Base-by-base conservation (phyloP, 2,113 vertebrate species). In the Melozone crissalis region DNA sequence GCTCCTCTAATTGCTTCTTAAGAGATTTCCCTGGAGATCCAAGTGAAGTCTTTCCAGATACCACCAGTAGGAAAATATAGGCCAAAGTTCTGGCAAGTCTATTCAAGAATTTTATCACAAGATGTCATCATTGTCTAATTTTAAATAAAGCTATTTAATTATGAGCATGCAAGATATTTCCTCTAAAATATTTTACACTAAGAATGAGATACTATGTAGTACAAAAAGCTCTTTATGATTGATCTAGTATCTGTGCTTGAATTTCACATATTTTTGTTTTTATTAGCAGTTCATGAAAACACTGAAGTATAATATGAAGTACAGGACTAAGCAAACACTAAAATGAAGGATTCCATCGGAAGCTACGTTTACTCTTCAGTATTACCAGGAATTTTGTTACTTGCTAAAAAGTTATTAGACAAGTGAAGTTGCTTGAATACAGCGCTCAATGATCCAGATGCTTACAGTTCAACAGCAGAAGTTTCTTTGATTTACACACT, bases 291-390 rank as follows among this genome's bases (percentile, higher is more conserved):
- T 66, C 76, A 92, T 95, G 83, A 95, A 93, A 90, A 82, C 22
- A 77, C 28, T 67, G 13, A 75, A 67, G 12, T 62, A 90, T 55
- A 68, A 63, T 26, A 76, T 21, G 14, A 87, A 43, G 3, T 22
- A 74, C 7, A 54, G n/a, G 22, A 87, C 84, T 71, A 93, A 92
- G 52, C 58, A 95, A 95, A 91, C 80, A 85, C 73, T 20, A 95
- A 94, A 97, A 97, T 81, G 51, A 89, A 96, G 57, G 47, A 79
- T 85, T 82, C 23, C 21, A 10, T 41, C 84, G 54, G 66, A 95
- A 80, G 84, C 15, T 79, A 71, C 44, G 58, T 92, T 83, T 93
- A 7, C 55, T 84, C 46, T 81, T 93, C 41, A 61, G 16, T 80
- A 87, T 84, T 82, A 93, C 67, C 52, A 88, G 39, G 59, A 95